Base-by-base conservation (phyloP, 2,113 vertebrate species). In the Pangasianodon hypophthalmus region DNA sequence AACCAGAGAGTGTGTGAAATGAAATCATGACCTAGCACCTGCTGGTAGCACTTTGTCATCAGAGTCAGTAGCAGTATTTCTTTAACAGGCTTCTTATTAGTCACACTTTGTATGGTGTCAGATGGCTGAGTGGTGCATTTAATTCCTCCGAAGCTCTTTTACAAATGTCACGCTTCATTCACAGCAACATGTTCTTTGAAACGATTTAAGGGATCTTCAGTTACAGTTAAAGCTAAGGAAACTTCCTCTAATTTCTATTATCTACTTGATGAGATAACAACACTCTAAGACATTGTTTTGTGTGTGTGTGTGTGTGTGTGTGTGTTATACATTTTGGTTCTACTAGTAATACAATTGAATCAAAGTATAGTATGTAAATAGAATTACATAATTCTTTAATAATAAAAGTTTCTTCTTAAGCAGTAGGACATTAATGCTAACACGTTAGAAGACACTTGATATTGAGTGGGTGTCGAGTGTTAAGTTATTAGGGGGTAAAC, bases 61-160 rank as follows among this genome's bases (percentile, higher is more conserved):
- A 14, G 87, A 26, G n/a, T 24, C 46, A 0, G 60, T 24, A 81
- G n/a, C 62, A 73, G 62, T 18, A 41, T 88, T 88, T 56, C 62
- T 80, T 64, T 71, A 56, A 82, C 56, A 50, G 41, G 10, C 58
- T 80, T 29, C 44, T 19, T 26, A 13, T 82, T 60, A 81, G n/a
- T 82, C 56, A 67, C 60, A 26, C 18, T 85, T 85, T 60, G 56
- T 5, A 26, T 58, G 37, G 48, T 88, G 80, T 88, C 80, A 88
- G 48, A 88, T 73, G 77, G 48, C 32, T 67, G 46, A 41, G 58
- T 82, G 62, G 60, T 54, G 50, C 62, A 52, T 60, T 79, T 80
- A 50, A n/a, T 79, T 79, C 56, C 19, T 64, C 75, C 52, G 0
- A 62, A 62, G 46, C 46, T 64, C 77, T 88, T 82, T 52, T 11